Conservation (phyloP, 2,888 invertebrate genomes). For the Amblyjoppa fuscipennis region DNA sequence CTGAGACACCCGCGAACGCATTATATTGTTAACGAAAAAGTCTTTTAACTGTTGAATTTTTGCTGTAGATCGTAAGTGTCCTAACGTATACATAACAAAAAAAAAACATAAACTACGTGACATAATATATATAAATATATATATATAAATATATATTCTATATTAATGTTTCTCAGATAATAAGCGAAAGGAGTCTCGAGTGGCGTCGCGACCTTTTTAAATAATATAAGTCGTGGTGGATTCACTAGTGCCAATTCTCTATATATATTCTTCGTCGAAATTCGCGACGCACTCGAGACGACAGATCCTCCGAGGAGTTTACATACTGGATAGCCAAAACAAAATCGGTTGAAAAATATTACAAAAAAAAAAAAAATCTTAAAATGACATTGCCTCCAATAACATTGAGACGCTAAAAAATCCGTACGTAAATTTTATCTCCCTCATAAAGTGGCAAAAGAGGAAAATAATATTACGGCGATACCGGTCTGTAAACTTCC, state of each 20-base stretch:
- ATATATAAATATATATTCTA: constrained; percentile 81
- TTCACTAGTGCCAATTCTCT: constrained; percentile 71
- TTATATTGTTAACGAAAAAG: constrained; percentile 73
- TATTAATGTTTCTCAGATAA: constrained; percentile 83
- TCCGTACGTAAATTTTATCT: not conserved
- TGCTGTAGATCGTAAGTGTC: constrained; percentile 83
- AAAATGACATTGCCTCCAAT: not conserved
- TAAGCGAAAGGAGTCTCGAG: constrained; percentile 66
- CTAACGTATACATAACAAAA: constrained; percentile 81
- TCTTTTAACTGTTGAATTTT: constrained; percentile 84
- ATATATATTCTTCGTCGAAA: constrained; percentile 65
- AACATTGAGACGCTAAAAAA: not conserved
- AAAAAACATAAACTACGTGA: constrained; percentile 65
- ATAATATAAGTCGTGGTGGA: constrained; percentile 69
- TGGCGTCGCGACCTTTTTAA: constrained; percentile 68
- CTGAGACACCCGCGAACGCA: constrained; percentile 54
- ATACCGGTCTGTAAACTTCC: constrained; percentile 23
- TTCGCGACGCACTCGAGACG: constrained; percentile 59
- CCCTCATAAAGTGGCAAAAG: constrained; percentile 17
- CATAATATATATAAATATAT: constrained; percentile 37
- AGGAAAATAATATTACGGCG: constrained; percentile 61
- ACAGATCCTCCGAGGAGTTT: constrained; percentile 53
- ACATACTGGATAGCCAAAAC: constrained; percentile 6
- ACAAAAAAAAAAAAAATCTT: not conserved
- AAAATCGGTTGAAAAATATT: not conserved